Evolutionary conservation across 2,113 vertebrate genomes (phyloP).

Genomic region (Myrmecophaga tridactyla): DNA sequence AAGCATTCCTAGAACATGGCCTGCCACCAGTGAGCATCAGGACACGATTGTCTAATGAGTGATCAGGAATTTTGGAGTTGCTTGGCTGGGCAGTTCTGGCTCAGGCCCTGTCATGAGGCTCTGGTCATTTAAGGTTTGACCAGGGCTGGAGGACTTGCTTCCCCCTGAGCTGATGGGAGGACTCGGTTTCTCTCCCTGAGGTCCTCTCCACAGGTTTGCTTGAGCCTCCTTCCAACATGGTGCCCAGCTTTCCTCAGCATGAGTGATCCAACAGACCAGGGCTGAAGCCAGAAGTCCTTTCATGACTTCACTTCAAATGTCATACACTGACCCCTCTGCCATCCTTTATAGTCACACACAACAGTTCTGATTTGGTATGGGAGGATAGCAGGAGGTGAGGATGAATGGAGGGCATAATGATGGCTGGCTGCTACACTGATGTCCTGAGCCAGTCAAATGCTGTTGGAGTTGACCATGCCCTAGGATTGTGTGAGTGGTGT

Average conservation of each 20-base stretch:
- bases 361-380: background rate
- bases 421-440: fast-evolving
- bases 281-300: too few species aligned
- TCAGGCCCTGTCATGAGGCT: background rate
- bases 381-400: background rate
- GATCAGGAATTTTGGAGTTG: background rate
- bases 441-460: too few species aligned
- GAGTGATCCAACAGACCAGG: background rate
- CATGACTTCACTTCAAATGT: background rate
- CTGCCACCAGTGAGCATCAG: background rate
- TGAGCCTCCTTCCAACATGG: background rate
- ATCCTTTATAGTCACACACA: too few species aligned
- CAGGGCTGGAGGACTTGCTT: background rate
- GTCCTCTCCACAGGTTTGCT: background rate
- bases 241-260: background rate
- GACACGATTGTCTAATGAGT: background rate
- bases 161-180: background rate
- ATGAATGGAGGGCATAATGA: background rate
- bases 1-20: background rate
- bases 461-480: fast-evolving
- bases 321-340: too few species aligned
- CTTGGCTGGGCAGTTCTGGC: background rate
- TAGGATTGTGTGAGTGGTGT: too few species aligned
- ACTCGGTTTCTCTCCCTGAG: background rate
- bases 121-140: fast-evolving